Conservation (phyloP, 2,797 vertebrate genomes). For the Sebastes vulpes region DNA sequence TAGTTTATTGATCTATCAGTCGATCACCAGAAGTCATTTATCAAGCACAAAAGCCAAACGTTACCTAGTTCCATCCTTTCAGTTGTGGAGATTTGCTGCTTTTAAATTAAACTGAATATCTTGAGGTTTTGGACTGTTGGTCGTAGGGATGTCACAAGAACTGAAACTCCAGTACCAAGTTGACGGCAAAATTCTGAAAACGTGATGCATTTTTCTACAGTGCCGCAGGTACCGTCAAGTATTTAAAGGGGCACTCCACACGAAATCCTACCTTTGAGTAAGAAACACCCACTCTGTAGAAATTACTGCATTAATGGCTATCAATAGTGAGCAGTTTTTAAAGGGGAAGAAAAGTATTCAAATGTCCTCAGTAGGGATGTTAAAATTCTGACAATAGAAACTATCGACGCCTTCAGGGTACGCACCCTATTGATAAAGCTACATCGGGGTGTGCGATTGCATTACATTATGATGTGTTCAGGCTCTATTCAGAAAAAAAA, state of each 20-base stretch:
- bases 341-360: background rate
- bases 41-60: background rate
- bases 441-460: too few relatives aligned
- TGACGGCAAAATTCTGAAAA: fast-evolving
- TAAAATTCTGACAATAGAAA: too few relatives aligned
- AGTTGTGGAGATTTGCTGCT: background rate
- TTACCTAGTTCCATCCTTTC: background rate
- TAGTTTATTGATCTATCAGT: background rate
- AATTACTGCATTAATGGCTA: background rate
- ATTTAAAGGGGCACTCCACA: background rate
- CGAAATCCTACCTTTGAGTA: background rate
- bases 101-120: background rate
- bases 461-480: too few relatives aligned
- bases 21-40: background rate
- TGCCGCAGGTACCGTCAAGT: background rate
- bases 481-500: too few relatives aligned
- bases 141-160: too few relatives aligned
- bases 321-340: background rate
- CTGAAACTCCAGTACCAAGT: too few relatives aligned
- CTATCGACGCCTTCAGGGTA: too few relatives aligned
- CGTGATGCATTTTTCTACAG: too few relatives aligned
- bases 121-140: background rate
- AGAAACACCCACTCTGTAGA: background rate
- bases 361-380: background rate
- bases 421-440: too few relatives aligned